Percentiles rank a stretch among this genome's conserved stretches.
Evolutionary conservation across 2,797 vertebrate genomes (phyloP).

Genomic region (Bradypodion ventrale): DNA sequence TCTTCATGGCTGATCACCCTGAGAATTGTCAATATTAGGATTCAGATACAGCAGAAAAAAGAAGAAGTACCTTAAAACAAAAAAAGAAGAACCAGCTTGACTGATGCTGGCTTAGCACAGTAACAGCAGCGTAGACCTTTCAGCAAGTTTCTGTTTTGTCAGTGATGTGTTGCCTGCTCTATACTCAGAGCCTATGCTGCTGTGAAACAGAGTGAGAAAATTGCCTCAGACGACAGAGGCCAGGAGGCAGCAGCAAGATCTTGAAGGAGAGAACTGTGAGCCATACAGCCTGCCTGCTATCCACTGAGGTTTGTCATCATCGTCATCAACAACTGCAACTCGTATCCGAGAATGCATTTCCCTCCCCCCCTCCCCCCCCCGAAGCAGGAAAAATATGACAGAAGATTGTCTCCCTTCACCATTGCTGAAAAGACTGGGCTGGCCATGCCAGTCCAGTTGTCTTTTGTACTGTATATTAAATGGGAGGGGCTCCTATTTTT

Average conservation of each 20-base stretch:
- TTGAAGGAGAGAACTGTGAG: background rate
- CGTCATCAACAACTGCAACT: too few relatives aligned
- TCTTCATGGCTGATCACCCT: too few relatives aligned
- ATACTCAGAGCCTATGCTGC: background rate
- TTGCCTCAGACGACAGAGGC: too few relatives aligned
- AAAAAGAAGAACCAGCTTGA: background rate
- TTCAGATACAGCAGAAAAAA: too few relatives aligned
- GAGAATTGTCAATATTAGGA: too few relatives aligned
- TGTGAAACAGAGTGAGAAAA: background rate
- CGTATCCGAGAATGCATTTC: too few relatives aligned
- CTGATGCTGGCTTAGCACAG: background rate
- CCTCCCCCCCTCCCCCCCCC: too few relatives aligned
- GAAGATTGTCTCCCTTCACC: background rate
- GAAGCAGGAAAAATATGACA: too few relatives aligned
- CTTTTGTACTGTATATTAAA: background rate
- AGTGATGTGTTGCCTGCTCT: background rate
- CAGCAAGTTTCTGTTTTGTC: background rate
- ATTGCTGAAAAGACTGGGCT: background rate
- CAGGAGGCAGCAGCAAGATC: background rate
- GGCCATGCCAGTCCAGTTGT: background rate
- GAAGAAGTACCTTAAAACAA: background rate
- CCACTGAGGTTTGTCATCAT: too few relatives aligned
- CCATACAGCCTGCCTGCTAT: background rate
- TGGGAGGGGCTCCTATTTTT: background rate
- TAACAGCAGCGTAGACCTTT: background rate